Percentiles rank a stretch among this genome's conserved stretches.
These are phyloP conservation scores for Rhopilema esculentum DNA, from an alignment of 30 jellyfish, hydroid and myxozoan species.

Conservation along the genomic window DNA sequence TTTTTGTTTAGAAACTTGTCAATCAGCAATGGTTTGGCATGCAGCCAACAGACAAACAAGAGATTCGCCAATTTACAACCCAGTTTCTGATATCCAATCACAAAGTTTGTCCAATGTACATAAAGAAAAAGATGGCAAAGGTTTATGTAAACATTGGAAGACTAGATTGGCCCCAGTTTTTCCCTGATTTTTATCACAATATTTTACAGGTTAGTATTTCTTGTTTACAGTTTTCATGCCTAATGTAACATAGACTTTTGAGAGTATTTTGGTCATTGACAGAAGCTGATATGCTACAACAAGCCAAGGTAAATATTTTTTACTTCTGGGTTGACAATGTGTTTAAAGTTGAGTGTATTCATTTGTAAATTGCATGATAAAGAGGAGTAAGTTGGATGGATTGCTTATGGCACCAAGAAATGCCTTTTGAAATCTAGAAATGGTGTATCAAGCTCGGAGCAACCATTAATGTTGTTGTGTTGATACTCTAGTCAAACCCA, in stretches of 20 bases:
- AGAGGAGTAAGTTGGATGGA: too few species aligned
- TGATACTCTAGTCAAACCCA: too few species aligned
- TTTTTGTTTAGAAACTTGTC: slow-evolving; percentile 71
- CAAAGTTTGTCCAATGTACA: slow-evolving; percentile 66
- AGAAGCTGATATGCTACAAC: too few species aligned
- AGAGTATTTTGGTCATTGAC: too few species aligned
- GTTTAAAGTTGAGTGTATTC: background rate
- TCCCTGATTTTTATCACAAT: slow-evolving; percentile 76
- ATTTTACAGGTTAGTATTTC: slow-evolving; percentile 64
- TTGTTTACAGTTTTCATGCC: background rate
- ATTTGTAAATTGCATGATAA: too few species aligned
- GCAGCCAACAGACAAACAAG: slow-evolving; percentile 81
- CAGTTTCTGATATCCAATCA: slow-evolving; percentile 61
- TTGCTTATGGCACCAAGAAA: too few species aligned
- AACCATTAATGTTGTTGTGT: too few species aligned
- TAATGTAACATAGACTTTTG: too few species aligned
- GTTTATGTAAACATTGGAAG: slow-evolving; percentile 90
- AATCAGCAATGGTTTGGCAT: slow-evolving; percentile 92
- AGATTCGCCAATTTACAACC: slow-evolving; percentile 70
- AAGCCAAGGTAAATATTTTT: background rate
- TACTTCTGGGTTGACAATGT: background rate
- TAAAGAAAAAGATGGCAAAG: slow-evolving; percentile 83
- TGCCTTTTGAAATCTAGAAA: too few species aligned
- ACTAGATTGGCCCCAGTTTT: slow-evolving; percentile 93
- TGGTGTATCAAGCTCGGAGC: too few species aligned